Base-by-base conservation (phyloP, 1,140 invertebrate species). In the Aphelinus atriplicis region DNA sequence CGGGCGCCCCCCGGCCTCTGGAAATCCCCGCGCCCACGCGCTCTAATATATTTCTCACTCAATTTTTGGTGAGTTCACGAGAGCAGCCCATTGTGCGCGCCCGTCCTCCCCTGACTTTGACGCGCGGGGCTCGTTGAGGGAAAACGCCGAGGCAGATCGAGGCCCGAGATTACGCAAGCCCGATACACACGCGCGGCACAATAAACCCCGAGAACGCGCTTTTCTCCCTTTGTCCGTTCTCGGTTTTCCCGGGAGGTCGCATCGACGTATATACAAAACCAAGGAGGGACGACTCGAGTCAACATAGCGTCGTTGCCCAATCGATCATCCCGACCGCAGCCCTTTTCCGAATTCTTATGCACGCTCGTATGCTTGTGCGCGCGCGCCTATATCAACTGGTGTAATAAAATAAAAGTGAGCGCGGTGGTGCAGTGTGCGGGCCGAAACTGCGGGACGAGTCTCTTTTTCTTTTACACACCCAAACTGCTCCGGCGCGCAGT, bases 191-290 rank as follows among this genome's bases (percentile, higher is more conserved):
- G 26, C 26, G 26, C 26, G 26, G 26, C 26, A 26, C 26, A 26
- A 55, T 74, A 68, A 68, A 62, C 61, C 26, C 26, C 26, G 26
- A 26, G 26, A 26, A 26, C 26, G 26, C 53, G 46, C 46, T 50
- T 73, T 73, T 26, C 0, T 53, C 51, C 1, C n/a, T 56, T 51
- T 43, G 7, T 5, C 2, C 51, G 3, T 71, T 56, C 45, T 60
- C 42, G n/a, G 65, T 7, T 66, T 73, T 66, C 43, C 63, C 45
- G 55, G 71, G 61, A 72, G 70, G 70, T 72, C 70, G 2, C 5
- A 26, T 26, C 10, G 53, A 3, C 55, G 46, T 3, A n/a, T 48
- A 3, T 46, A 61, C 6, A 67, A 61, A 61, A 45, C 6, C 3
- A 55, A 45, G 51, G 26, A 26, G 26, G 26, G 26, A 56, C 26